phyloP scores from a whole-genome alignment of 2,113 vertebrate genomes.

The Neopipo cinnamomea region DNA sequence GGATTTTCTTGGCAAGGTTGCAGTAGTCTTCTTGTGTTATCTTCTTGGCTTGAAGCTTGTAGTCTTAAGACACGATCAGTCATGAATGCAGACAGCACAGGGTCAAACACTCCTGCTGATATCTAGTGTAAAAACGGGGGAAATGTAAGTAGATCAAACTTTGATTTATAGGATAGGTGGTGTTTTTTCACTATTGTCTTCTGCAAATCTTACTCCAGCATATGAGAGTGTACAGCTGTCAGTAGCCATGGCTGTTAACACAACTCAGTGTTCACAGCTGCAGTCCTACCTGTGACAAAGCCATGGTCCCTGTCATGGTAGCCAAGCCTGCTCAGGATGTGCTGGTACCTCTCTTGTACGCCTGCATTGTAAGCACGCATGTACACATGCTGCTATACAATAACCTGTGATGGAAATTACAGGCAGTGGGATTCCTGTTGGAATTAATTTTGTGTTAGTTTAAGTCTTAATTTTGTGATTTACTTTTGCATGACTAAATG shows the following conservation, averaged over 20 bases:
- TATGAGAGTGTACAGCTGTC: neutral
- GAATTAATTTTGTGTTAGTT: neutral
- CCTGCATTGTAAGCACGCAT: fast-evolving
- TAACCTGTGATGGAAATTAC: neutral
- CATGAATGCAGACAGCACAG: slow-evolving; percentile 7
- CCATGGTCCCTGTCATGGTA: fast-evolving
- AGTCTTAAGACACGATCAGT: neutral
- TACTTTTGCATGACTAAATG: neutral
- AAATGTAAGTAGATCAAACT: neutral
- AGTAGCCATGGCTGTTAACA: neutral
- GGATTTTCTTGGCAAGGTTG: slow-evolving; percentile 15
- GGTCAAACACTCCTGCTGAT: neutral
- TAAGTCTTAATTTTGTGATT: neutral
- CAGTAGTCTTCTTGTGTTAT: neutral
- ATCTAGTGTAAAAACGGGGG: neutral
- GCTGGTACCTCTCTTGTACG: neutral
- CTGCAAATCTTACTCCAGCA: neutral
- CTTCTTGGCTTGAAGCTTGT: slow-evolving; percentile 8
- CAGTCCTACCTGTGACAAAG: neutral
- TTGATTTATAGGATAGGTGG: neutral
- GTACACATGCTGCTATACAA: fast-evolving
- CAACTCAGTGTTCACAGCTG: neutral
- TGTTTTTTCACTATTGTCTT: neutral
- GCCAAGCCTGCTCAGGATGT: neutral
- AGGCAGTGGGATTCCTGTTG: neutral